Conservation (phyloP, 2,888 invertebrate species). For the Catocala fraxini region DNA sequence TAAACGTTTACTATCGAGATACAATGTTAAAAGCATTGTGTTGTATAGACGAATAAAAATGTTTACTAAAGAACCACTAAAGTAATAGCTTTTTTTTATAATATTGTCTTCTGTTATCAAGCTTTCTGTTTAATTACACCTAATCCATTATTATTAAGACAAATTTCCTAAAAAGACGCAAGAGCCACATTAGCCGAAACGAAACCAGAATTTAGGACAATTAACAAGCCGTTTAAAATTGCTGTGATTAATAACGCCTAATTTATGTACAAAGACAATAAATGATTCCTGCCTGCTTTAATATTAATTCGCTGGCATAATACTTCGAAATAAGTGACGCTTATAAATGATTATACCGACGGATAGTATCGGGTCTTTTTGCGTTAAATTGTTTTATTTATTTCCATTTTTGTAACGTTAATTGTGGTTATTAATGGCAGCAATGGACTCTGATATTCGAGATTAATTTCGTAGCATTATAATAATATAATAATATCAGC, state of each 20-base stretch:
- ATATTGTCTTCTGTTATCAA: too few species aligned
- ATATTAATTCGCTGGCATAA: slow-evolving; percentile 33
- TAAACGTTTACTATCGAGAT: too few species aligned
- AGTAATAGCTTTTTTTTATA: too few species aligned
- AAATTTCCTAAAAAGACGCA: slow-evolving; percentile 3
- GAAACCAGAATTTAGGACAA: slow-evolving; percentile 25
- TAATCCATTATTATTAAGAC: too few species aligned
- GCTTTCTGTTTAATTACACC: too few species aligned
- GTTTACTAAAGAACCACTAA: too few species aligned
- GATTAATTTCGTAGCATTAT: too few species aligned
- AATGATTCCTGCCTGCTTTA: slow-evolving; percentile 27
- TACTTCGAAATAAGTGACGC: slow-evolving; percentile 20
- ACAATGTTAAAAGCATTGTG: too few species aligned
- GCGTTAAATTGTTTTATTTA: not conserved
- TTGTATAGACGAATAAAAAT: too few species aligned
- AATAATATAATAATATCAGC: too few species aligned
- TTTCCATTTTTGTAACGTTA: not conserved
- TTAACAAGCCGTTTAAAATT: slow-evolving; percentile 34
- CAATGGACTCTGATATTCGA: too few species aligned
- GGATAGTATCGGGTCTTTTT: not conserved
- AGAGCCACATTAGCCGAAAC: slow-evolving; percentile 29
- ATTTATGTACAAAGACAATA: slow-evolving; percentile 38
- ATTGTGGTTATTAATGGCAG: too few species aligned
- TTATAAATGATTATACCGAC: slow-evolving; percentile 22
- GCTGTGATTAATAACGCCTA: slow-evolving; percentile 40